Evolutionary conservation across 2,888 invertebrate genomes (phyloP).

Genomic region (Aromia moschata): DNA sequence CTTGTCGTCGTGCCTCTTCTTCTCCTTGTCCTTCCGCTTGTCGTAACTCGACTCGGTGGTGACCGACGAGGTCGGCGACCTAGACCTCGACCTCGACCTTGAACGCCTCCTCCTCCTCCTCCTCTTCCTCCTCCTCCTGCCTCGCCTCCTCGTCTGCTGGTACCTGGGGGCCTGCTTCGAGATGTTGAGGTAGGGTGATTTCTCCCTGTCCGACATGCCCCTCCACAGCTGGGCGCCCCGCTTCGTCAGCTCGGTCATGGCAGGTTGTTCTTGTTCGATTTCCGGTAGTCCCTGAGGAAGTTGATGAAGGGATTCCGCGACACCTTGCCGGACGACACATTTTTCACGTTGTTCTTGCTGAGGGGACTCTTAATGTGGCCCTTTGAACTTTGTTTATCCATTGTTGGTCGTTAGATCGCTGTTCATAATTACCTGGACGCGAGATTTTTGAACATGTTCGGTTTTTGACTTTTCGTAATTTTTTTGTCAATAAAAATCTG

Average conservation of each 20-base stretch:
- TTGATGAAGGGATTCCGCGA: constrained; percentile 44
- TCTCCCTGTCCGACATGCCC: constrained; percentile 40
- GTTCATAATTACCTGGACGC: neutral
- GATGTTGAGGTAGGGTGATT: constrained; percentile 38
- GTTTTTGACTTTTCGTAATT: constrained; percentile 7
- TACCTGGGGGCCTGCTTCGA: constrained; percentile 37
- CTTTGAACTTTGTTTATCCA: constrained; percentile 17
- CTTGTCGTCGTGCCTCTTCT: neutral
- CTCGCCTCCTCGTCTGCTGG: constrained; percentile 17
- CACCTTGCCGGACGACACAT: constrained; percentile 30
- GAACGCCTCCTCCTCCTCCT: constrained; percentile 16
- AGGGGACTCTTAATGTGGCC: constrained; percentile 6
- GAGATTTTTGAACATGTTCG: constrained; percentile 10
- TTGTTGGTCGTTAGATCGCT: constrained; percentile 9
- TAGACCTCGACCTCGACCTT: constrained; percentile 13
- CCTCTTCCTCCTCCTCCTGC: constrained; percentile 19
- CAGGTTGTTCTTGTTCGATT: constrained; percentile 33
- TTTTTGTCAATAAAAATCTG: constrained; percentile 18
- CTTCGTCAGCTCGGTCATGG: constrained; percentile 32
- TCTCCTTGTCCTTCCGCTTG: neutral
- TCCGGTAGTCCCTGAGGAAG: constrained; percentile 43
- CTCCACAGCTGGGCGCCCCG: constrained; percentile 42
- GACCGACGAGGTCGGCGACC: constrained; percentile 8
- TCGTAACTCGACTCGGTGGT: constrained; percentile 8
- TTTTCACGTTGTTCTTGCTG: constrained; percentile 10